phyloP scores from a whole-genome alignment of 2,797 vertebrate species.

The Avahi laniger region DNA sequence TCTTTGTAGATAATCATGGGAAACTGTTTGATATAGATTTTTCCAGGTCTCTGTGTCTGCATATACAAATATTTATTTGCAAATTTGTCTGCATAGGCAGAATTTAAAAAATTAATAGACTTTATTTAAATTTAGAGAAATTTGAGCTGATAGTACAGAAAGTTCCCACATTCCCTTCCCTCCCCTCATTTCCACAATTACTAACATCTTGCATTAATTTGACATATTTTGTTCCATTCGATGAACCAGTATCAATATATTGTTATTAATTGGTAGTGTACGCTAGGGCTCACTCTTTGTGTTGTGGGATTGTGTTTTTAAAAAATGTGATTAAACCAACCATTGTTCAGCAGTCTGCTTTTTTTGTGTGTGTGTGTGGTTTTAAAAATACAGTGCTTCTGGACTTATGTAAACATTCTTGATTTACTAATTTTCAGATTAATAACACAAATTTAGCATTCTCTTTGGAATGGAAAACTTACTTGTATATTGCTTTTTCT shows the following conservation, averaged over 20 bases:
- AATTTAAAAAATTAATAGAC: background rate
- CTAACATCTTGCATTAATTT: background rate
- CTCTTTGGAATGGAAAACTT: conserved; percentile 1
- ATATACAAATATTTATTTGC: background rate
- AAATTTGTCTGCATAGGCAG: background rate
- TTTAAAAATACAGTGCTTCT: background rate
- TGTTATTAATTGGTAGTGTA: background rate
- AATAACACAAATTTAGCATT: background rate
- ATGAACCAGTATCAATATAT: background rate
- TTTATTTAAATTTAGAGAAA: conserved; percentile 29
- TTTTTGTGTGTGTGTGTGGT: background rate
- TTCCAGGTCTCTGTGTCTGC: background rate
- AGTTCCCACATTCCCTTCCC: background rate
- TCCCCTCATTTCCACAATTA: background rate
- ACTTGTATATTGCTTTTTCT: background rate
- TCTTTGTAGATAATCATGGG: background rate
- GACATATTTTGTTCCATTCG: background rate
- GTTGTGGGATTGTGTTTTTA: background rate
- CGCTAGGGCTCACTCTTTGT: background rate
- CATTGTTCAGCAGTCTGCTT: background rate
- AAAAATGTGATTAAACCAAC: background rate
- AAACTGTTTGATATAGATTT: background rate
- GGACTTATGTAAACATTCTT: conserved; percentile 1
- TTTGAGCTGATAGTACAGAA: background rate
- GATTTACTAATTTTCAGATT: conserved; percentile 4